Base-by-base conservation (phyloP, 2,113 vertebrate species). In the Rhineura floridana region DNA sequence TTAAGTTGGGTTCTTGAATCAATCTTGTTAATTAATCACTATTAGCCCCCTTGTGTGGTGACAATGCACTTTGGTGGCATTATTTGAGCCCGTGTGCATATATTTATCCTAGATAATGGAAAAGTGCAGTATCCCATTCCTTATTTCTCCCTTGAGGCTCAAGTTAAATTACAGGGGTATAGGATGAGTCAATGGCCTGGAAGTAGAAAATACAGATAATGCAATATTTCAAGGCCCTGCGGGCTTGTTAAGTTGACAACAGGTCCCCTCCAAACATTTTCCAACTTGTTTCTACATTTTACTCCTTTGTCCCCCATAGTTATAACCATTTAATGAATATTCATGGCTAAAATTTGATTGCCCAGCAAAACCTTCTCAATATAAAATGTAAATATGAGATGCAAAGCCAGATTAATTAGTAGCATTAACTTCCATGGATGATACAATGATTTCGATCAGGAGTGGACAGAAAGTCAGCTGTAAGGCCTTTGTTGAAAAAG, bases 41-140 rank as follows among this genome's bases (percentile, higher is more conserved):
- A 91, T 90, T 93, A 95, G 90, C 89, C 89, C 87, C 87, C 84
- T 70, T 89, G 86, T 91, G 86, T 86, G 8, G 0, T 21, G 75
- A 55, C 17, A 79, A 88, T 90, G 83, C 83, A 92, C 93, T 90
- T 88, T 90, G 84, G 90, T 84, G 72, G 78, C 86, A 86, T 77
- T 90, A 17, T 91, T 91, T 89, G 89, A 63, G 87, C 88, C 69
- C 89, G 89, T 90, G 72, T 87, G 92, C 94, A 89, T 91, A 89
- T 94, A 94, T 94, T 94, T 95, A 93, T 93, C 91, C 87, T 90
- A 91, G 89, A 91, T 92, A 93, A 94, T 91, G 94, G 93, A 92
- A 93, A 91, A 91, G 84, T 90, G 89, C 86, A 91, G 76, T 62
- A 62, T 73, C 30, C 28, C 50, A 25, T 81, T 81, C 25, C 86